Evolutionary conservation across 1,140 invertebrate species (phyloP), one percentile per base, ranked within the genome.

Genomic region (Frieseomelitta varia): DNA sequence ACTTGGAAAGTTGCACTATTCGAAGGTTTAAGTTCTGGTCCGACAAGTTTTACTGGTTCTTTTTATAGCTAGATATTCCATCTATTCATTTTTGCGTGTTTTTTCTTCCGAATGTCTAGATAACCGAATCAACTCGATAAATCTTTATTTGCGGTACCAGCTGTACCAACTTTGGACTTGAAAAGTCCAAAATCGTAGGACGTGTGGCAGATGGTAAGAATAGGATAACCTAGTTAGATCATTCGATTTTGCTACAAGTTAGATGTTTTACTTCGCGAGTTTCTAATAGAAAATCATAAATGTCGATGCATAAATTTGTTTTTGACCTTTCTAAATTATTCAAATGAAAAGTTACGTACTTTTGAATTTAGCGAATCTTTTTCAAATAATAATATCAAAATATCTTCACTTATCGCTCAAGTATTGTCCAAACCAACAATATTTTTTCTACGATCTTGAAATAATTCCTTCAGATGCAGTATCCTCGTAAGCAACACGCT

Each of bases 101-200:
- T 63, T n/a, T 61, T 63, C 74, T 63, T n/a, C 24, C 8, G 1
- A 24, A 24, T 76, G 21, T 6, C 55, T 19, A 76, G 56, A 76
- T 76, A 76, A 47, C 56, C 34, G 11, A 63, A 76, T 76, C 74
- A 51, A 21, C n/a, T 11, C 34, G 56, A 76, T 63, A 76, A 63
- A 76, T 76, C 56, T 76, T 76, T 76, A 76, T 76, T 76, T 19
- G 56, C 55, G 55, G 74, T 27, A 30, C 74, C 74, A 76, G 6
- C 74, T 47, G 56, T 63, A 47, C 34, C 58, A 77, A 77, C n/a
- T 77, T 51, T 63, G 8, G 15, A 61, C 56, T 14, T 76, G 1
- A 4, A 30, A 63, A 76, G 56, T n/a, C n/a, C 34, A 47, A 63
- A 58, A 58, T 76, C 21, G 53, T 47, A 39, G 30, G 17, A 76